Evolutionary conservation across 2,113 vertebrate species (phyloP).

Genomic region (Rhabdomys dilectus): DNA sequence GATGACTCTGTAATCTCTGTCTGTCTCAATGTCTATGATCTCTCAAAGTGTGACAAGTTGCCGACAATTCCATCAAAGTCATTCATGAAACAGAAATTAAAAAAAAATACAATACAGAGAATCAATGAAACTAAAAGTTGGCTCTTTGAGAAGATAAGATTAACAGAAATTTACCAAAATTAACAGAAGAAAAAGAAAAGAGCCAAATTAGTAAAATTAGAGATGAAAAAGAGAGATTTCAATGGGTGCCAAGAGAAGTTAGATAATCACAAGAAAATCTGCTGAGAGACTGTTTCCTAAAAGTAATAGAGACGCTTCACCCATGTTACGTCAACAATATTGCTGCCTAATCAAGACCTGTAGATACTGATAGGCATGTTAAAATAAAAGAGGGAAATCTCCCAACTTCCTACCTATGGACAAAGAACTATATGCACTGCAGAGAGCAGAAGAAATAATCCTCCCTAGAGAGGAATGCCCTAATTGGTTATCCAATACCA

Average conservation of each 20-base stretch:
- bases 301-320: not conserved
- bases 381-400: not conserved
- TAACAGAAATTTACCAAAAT: not conserved
- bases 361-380: not conserved
- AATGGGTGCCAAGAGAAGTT: too few relatives aligned
- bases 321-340: not conserved
- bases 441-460: too few relatives aligned
- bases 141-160: not conserved
- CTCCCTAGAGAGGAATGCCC: too few relatives aligned
- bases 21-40: not conserved
- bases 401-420: too few relatives aligned
- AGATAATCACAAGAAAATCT: not conserved
- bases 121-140: not conserved
- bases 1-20: not conserved
- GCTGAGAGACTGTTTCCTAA: not conserved
- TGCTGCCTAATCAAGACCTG: not conserved
- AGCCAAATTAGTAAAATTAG: not conserved
- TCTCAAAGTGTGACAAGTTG: not conserved
- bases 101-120: not conserved
- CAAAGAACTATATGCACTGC: not conserved
- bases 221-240: not conserved
- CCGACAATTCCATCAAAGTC: not conserved
- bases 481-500: not conserved
- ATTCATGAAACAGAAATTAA: not conserved
- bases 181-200: not conserved